phyloP scores from a whole-genome alignment of 2,797 vertebrate genomes.

The Clarias fuscus region DNA sequence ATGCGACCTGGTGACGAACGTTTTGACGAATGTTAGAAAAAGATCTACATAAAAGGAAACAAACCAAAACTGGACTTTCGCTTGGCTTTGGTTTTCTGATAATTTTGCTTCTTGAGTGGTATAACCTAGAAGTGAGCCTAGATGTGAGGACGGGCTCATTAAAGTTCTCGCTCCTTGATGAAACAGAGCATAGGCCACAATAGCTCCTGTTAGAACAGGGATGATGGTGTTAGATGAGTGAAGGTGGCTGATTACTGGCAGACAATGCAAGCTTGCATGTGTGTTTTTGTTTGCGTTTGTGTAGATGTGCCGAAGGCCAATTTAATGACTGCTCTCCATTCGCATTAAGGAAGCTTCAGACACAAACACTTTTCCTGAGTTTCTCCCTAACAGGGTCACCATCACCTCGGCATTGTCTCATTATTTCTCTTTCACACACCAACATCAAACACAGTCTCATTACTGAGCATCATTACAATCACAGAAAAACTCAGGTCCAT shows the following conservation, averaged over 20 bases:
- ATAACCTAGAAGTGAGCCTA: not conserved
- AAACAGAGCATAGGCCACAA: conserved; percentile 46
- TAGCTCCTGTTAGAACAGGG: conserved; percentile 45
- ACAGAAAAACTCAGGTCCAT: conserved; percentile 3
- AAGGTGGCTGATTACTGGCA: conserved; percentile 75
- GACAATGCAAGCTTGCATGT: conserved; percentile 60
- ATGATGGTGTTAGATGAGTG: conserved; percentile 54
- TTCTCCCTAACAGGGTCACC: conserved; percentile 46
- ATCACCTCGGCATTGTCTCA: conserved; percentile 48
- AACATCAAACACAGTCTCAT: conserved; percentile 39
- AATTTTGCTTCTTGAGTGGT: not conserved
- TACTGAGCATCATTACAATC: conserved; percentile 33
- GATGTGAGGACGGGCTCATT: conserved; percentile 59
- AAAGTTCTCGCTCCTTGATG: conserved; percentile 64
- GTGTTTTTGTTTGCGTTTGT: conserved; percentile 45
- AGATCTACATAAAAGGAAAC: too few species aligned
- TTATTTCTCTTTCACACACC: conserved; percentile 36
- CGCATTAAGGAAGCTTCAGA: conserved; percentile 49
- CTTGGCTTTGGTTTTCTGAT: not conserved
- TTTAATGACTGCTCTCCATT: conserved; percentile 56
- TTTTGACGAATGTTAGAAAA: not conserved
- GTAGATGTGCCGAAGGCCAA: conserved; percentile 30
- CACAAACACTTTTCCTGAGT: conserved; percentile 46
- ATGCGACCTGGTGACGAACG: not conserved
- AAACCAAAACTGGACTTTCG: not conserved